Percentiles rank a stretch among this genome's conserved stretches.
Conservation (phyloP, 1,140 invertebrate genomes). For the Sarcophaga peregrina region DNA sequence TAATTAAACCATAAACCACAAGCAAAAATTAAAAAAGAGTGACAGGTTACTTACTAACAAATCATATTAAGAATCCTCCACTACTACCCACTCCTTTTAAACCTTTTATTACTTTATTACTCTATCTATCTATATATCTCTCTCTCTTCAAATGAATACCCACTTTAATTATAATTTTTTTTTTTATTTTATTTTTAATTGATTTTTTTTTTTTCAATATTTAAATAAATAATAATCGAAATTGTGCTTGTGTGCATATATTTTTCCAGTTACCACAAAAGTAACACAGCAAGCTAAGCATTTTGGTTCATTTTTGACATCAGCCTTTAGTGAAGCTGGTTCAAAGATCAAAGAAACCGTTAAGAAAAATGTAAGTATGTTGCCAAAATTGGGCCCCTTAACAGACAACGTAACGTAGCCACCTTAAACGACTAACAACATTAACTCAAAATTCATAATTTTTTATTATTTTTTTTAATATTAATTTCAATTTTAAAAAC, state of each 20-base stretch:
- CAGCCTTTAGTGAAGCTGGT: constrained; percentile 90
- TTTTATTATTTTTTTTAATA: no score
- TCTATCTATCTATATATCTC: background rate
- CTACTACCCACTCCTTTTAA: background rate
- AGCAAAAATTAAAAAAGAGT: constrained; percentile 52
- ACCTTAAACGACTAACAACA: background rate
- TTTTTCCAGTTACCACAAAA: constrained; percentile 83
- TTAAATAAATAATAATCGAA: background rate
- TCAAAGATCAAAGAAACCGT: constrained; percentile 95
- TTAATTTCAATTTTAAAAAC: no score
- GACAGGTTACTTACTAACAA: constrained; percentile 60
- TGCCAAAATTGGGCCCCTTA: background rate
- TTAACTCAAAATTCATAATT: background rate
- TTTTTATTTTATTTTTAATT: background rate
- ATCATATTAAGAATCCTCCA: background rate
- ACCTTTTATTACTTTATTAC: background rate
- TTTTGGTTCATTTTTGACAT: constrained; percentile 91
- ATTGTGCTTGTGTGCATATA: constrained; percentile 20
- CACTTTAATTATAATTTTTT: background rate
- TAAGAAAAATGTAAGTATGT: constrained; percentile 88
- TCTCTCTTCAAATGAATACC: no score
- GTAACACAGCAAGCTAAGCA: constrained; percentile 90
- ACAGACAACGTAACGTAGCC: background rate
- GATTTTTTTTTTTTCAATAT: background rate
- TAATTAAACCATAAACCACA: constrained; percentile 36